Evolutionary conservation across 2,113 vertebrate genomes (phyloP).

Genomic region (Oncorhynchus clarkii): DNA sequence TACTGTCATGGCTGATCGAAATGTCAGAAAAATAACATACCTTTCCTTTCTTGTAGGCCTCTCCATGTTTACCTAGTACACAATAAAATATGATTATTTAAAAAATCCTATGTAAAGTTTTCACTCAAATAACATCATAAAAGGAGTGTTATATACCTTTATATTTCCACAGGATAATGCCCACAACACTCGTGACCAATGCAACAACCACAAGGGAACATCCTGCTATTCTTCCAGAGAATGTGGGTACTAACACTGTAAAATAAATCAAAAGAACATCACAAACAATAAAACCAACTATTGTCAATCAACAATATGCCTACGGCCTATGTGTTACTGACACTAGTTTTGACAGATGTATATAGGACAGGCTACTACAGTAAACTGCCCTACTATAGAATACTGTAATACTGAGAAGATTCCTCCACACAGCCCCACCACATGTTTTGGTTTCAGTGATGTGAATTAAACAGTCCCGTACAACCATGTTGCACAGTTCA

Average conservation of each 20-base stretch:
- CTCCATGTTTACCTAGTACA: background rate
- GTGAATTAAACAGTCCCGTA: too few species aligned
- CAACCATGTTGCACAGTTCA: too few species aligned
- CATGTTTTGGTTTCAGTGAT: too few species aligned
- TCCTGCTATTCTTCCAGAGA: background rate
- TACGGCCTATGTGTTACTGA: too few species aligned
- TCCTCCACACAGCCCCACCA: too few species aligned
- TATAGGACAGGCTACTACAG: too few species aligned
- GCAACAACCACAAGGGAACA: background rate
- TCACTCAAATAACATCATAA: background rate
- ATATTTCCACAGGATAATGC: conserved; percentile 10
- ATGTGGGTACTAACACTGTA: background rate
- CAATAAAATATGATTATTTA: background rate
- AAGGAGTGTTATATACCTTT: background rate
- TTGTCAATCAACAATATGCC: too few species aligned
- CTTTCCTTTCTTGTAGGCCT: fast-evolving
- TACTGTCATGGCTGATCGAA: background rate
- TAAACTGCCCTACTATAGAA: too few species aligned
- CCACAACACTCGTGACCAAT: background rate
- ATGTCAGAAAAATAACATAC: background rate
- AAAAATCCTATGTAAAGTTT: background rate
- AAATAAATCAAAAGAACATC: background rate
- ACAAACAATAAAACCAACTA: background rate
- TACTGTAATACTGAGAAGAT: too few species aligned
- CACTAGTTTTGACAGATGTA: too few species aligned